Base-by-base conservation (phyloP, 2,113 vertebrate species). In the Dermatemys mawii region DNA sequence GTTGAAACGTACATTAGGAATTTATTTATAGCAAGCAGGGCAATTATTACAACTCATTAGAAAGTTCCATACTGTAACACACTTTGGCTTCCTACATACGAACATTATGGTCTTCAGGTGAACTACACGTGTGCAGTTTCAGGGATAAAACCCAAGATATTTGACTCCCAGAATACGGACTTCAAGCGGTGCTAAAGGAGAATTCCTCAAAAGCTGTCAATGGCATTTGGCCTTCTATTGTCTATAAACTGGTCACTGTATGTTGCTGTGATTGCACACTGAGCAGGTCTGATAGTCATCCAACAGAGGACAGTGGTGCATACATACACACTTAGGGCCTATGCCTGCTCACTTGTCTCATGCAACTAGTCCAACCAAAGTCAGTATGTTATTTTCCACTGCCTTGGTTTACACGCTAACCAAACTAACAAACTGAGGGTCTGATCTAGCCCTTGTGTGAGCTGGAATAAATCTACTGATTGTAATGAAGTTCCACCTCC, bases 21-120 rank as follows among this genome's bases (percentile, higher is more conserved):
- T 76, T 94, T 87, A 35, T 80, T 93, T 82, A 46, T 78, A 84
- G 41, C 1, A 0, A 5, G 35, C 5, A 41, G 3, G 17, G 73
- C 81, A 95, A 92, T 94, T 95, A 91, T 87, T 97, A 48, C 73
- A 96, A 78, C 21, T 24, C 89, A 84, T 11, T 93, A 38, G 78
- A 86, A 91, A 63, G 92, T 93, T 94, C 81, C 81, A 73, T 73
- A 60, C 88, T 3, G 8, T 48, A 88, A 91, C 88, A 87, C 41
- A 49, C 91, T 93, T 89, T 73, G 70, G 19, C 87, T 94, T 87
- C 73, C 84, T 78, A 86, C 88, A 87, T 49, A 79, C 2, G 38
- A 90, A 81, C 22, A 17, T 85, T 14, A 91, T 91, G 51, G 78
- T 83, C 86, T 96, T 90, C 12, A 93, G 51, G 51, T 78, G 83